Evolutionary conservation across 2,888 invertebrate species (phyloP), one percentile per base, ranked within the genome.

Genomic region (Parnassius mnemosyne): DNA sequence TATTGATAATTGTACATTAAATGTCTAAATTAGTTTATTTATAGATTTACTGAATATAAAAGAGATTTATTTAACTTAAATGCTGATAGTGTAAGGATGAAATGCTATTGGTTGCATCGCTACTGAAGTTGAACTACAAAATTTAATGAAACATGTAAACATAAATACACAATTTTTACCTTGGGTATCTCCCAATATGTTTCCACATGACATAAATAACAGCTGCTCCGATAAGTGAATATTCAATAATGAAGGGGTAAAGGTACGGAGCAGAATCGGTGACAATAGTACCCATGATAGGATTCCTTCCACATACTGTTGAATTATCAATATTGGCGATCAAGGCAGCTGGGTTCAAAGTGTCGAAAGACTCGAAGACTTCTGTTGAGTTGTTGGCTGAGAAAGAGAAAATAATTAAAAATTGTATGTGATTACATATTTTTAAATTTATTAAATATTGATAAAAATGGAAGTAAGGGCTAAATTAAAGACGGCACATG

Each of bases 181-280:
- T 95, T 57, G 97, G 96, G 87, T 96, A 95, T 80, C 96, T 94
- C 63, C 97, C 97, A 83, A 97, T 97, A 80, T 97, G 97, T 81
- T 96, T 96, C 98, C 98, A 98, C 97, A 98, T 98, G 59, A 98
- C 96, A 83, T 97, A 98, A 76, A 98, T 95, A 50, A 98, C 98
- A 58, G 98, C 97, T 57, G 98, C 97, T 20, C 98, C 98, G 77
- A 99, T 97, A 69, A 98, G 92, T 67, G 98, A 97, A 89, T 98
- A 98, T 83, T 98, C 97, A 76, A 98, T 97, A 77, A 98, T 97
- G 87, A 98, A 98, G 0, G 98, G 98, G 88, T 97, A 99, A 57
- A 98, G 93, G 84, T 97, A 98, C 0, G 98, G 98, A 10, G 98
- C 97, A 0, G 98, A 96, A 80, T 97, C 97, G 75, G 96, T 94